phyloP scores from a whole-genome alignment of 2,888 invertebrate genomes.

The Anthrax anthrax region DNA sequence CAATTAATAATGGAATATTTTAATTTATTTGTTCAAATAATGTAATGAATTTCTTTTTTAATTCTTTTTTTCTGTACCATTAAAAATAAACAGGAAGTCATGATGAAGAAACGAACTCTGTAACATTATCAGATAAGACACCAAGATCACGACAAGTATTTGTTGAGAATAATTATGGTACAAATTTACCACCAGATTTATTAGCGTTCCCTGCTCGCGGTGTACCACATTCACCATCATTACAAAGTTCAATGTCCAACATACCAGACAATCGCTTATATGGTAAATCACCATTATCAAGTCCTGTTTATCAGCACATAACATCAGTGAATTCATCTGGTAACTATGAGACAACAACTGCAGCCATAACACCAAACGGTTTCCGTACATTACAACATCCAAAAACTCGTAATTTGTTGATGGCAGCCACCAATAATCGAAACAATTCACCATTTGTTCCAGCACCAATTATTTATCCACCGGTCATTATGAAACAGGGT shows the following conservation, averaged over 20 bases:
- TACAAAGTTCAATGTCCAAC: constrained; percentile 69
- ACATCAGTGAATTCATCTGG: constrained; percentile 23
- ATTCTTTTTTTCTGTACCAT: too few species aligned
- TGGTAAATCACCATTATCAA: constrained; percentile 38
- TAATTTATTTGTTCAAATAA: too few species aligned
- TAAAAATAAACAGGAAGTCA: constrained; percentile 37
- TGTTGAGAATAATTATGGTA: constrained; percentile 37
- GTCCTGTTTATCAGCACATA: constrained; percentile 45
- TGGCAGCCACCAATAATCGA: constrained; percentile 26
- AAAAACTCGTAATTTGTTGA: constrained; percentile 32
- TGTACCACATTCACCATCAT: constrained; percentile 59
- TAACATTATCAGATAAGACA: constrained; percentile 47
- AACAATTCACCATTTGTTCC: constrained; percentile 54
- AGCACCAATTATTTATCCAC: constrained; percentile 51
- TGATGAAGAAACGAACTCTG: constrained; percentile 55
- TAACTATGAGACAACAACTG: constrained; percentile 26
- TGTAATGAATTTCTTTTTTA: too few species aligned
- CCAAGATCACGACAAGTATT: constrained; percentile 37
- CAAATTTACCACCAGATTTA: constrained; percentile 66
- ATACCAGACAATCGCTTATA: constrained; percentile 43
- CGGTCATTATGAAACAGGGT: constrained; percentile 47
- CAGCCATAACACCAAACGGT: constrained; percentile 37
- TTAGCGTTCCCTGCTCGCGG: constrained; percentile 61
- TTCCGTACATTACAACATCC: constrained; percentile 74
- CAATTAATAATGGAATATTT: too few species aligned